phyloP scores from a whole-genome alignment of 1,140 invertebrate genomes.

The Hypothenemus hampei region DNA sequence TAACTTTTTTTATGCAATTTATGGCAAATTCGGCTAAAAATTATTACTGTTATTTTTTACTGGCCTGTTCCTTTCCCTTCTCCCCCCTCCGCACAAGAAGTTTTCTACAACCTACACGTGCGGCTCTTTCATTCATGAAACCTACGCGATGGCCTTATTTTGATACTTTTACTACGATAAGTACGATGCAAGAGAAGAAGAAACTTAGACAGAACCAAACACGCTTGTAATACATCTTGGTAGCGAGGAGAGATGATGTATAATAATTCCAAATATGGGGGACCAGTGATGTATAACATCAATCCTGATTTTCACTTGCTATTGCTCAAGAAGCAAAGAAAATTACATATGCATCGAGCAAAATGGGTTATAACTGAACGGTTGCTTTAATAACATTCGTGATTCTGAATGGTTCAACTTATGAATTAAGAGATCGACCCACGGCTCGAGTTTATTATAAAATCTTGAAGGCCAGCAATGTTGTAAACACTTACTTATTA shows the following conservation, averaged over 20 bases:
- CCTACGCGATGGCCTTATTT: constrained; percentile 24
- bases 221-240: neutral
- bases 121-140: constrained; percentile 18
- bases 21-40: constrained; percentile 25
- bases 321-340: too few relatives aligned
- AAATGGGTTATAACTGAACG: too few relatives aligned
- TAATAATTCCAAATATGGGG: too few relatives aligned
- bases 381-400: too few relatives aligned
- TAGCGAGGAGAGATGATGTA: too few relatives aligned
- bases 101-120: neutral
- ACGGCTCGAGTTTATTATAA: constrained; percentile 3
- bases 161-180: constrained; percentile 23
- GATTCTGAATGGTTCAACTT: constrained; percentile 2
- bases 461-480: constrained; percentile 9
- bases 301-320: too few relatives aligned
- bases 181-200: neutral
- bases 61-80: constrained; percentile 12
- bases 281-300: too few relatives aligned
- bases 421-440: constrained; percentile 8
- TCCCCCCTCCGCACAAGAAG: neutral
- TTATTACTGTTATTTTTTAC: constrained; percentile 25
- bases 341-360: too few relatives aligned
- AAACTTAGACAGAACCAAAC: constrained; percentile 3
- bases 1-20: constrained; percentile 28
- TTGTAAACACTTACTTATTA: constrained; percentile 15